Conservation (phyloP, 1,140 invertebrate species). For the Drosophila pallidifrons region DNA sequence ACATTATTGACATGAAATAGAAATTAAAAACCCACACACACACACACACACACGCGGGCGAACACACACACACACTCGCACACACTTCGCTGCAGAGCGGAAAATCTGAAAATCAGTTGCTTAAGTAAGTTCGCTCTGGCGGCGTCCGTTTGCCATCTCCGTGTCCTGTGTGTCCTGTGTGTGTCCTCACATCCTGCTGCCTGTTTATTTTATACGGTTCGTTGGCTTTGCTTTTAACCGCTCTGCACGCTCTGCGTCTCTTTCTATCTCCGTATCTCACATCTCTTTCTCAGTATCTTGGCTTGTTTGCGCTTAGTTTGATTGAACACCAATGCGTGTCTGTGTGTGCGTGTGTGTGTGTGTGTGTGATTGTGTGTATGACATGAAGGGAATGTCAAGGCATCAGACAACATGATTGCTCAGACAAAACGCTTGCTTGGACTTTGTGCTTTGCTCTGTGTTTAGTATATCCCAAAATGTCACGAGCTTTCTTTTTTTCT, state of each 20-base stretch:
- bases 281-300: slow-evolving; percentile 27
- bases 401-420: slow-evolving; percentile 59
- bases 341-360: slow-evolving; percentile 36
- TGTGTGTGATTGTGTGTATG: slow-evolving; percentile 10
- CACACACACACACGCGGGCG: slow-evolving; percentile 19
- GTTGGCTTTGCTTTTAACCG: slow-evolving; percentile 63
- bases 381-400: slow-evolving; percentile 58
- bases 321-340: slow-evolving; percentile 56
- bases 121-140: slow-evolving; percentile 67
- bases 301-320: slow-evolving; percentile 66
- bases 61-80: slow-evolving; percentile 6
- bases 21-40: slow-evolving; percentile 67
- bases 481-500: not conserved
- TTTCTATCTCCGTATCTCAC: not conserved
- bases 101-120: slow-evolving; percentile 79
- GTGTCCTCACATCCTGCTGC: slow-evolving; percentile 36
- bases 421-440: slow-evolving; percentile 11
- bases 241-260: not conserved
- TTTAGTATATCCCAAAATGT: not conserved
- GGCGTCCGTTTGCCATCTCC: slow-evolving; percentile 30
- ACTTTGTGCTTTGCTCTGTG: slow-evolving; percentile 16
- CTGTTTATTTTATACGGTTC: slow-evolving; percentile 75
- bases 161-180: slow-evolving; percentile 21
- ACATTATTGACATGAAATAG: slow-evolving; percentile 50
- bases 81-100: slow-evolving; percentile 26